phyloP scores from a whole-genome alignment of 2,888 invertebrate genomes.

The Oscheius sp. region DNA sequence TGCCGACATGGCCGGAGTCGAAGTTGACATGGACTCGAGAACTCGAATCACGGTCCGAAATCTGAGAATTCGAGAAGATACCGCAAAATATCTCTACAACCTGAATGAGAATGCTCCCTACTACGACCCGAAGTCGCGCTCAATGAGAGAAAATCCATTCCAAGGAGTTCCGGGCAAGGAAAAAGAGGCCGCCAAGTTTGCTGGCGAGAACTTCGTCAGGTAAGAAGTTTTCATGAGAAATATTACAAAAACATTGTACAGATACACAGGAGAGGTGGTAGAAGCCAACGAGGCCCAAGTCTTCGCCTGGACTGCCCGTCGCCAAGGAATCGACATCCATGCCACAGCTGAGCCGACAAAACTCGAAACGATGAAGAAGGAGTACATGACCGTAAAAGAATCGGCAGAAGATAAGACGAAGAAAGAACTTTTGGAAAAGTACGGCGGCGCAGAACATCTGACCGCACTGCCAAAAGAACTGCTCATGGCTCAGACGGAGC shows the following conservation, averaged over 20 bases:
- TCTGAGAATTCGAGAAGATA: constrained; percentile 96
- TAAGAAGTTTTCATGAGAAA: constrained; percentile 5
- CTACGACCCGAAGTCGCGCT: constrained; percentile 97
- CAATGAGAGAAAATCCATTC: constrained; percentile 97
- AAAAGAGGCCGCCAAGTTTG: constrained; percentile 78
- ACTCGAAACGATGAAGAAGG: constrained; percentile 87
- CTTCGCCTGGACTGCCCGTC: constrained; percentile 72
- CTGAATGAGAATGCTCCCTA: constrained; percentile 96
- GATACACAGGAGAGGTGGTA: constrained; percentile 92
- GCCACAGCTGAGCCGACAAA: constrained; percentile 97
- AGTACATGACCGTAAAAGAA: constrained; percentile 89
- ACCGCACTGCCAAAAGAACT: constrained; percentile 89
- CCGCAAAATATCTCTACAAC: constrained; percentile 96
- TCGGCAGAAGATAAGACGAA: constrained; percentile 87
- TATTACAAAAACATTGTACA: constrained; percentile 59
- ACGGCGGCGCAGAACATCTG: constrained; percentile 90
- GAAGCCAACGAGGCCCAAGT: constrained; percentile 88
- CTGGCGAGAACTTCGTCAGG: constrained; percentile 90
- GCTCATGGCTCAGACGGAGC: constrained; percentile 91
- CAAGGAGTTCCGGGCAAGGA: constrained; percentile 75
- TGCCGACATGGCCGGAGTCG: constrained; percentile 93
- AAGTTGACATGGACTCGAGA: constrained; percentile 98
- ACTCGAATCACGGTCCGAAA: constrained; percentile 98
- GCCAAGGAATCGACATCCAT: constrained; percentile 88
- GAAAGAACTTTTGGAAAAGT: constrained; percentile 86